Conservation (phyloP, 2,797 vertebrate genomes). For the Manis javanica region DNA sequence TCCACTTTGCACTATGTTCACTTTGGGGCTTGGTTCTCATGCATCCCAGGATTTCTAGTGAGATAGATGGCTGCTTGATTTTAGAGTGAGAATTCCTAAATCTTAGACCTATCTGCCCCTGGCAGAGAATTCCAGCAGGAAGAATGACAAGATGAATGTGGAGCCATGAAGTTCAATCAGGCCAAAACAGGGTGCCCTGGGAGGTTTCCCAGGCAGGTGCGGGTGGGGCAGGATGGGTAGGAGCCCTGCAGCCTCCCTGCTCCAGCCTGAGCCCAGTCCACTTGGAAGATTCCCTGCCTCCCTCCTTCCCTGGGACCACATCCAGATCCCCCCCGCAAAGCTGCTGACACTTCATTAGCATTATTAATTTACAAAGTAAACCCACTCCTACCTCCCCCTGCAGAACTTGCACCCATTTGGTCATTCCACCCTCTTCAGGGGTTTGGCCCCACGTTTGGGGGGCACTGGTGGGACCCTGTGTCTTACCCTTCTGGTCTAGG, state of each 20-base stretch:
- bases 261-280: background rate
- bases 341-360: slow-evolving; percentile 27
- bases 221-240: fast-evolving
- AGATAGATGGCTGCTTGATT: background rate
- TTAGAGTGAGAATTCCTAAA: background rate
- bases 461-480: background rate
- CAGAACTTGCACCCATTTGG: background rate
- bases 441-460: background rate
- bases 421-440: background rate
- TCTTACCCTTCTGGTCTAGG: slow-evolving; percentile 7
- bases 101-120: slow-evolving; percentile 9
- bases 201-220: background rate
- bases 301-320: background rate
- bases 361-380: slow-evolving; percentile 26
- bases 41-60: background rate
- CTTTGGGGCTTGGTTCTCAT: slow-evolving; percentile 48
- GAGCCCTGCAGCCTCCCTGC: background rate
- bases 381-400: background rate
- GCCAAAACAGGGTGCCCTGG: slow-evolving; percentile 32
- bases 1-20: slow-evolving; percentile 84
- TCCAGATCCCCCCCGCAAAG: background rate
- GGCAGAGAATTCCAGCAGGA: background rate
- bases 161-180: slow-evolving; percentile 26
- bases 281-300: background rate
- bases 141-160: background rate